Percentiles rank a stretch among this genome's conserved stretches.
Evolutionary conservation across 2,888 invertebrate species (phyloP).

Genomic region (Drosophila heteroneura): DNA sequence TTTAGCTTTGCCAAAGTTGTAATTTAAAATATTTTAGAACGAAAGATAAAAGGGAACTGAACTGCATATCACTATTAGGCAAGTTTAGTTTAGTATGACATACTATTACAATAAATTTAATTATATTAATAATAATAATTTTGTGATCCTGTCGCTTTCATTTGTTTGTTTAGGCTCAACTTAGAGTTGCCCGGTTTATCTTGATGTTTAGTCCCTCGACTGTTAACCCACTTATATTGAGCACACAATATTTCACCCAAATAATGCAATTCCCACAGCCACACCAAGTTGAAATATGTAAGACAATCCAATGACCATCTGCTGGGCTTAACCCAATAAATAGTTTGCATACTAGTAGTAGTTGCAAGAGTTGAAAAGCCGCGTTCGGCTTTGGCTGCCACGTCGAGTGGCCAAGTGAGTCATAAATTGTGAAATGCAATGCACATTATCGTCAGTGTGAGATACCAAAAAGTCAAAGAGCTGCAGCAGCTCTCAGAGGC

Average conservation of each 20-base stretch:
- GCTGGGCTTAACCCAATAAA: conserved; percentile 73
- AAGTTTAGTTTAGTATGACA: background rate
- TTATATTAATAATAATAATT: background rate
- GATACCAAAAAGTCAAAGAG: conserved; percentile 62
- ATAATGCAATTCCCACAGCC: conserved; percentile 44
- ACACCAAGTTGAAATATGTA: conserved; percentile 26
- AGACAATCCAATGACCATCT: conserved; percentile 52
- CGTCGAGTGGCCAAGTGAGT: conserved; percentile 60
- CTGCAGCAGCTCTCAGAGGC: conserved; percentile 14
- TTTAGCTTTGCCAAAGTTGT: background rate
- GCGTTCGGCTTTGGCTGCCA: conserved; percentile 25
- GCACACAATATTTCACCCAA: conserved; percentile 17
- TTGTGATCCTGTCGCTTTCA: background rate
- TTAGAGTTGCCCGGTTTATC: background rate
- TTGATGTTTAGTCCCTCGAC: conserved; percentile 1
- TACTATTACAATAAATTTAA: background rate
- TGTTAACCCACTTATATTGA: conserved; percentile 40
- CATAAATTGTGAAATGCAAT: conserved; percentile 74
- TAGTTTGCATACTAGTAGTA: conserved; percentile 55
- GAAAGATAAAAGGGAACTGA: background rate
- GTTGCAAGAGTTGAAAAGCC: conserved; percentile 19
- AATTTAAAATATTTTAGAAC: background rate
- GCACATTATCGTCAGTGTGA: conserved; percentile 68
- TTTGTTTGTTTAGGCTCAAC: background rate
- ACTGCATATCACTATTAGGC: background rate